Conservation (phyloP, 2,797 vertebrate genomes). For the Poecilia picta region DNA sequence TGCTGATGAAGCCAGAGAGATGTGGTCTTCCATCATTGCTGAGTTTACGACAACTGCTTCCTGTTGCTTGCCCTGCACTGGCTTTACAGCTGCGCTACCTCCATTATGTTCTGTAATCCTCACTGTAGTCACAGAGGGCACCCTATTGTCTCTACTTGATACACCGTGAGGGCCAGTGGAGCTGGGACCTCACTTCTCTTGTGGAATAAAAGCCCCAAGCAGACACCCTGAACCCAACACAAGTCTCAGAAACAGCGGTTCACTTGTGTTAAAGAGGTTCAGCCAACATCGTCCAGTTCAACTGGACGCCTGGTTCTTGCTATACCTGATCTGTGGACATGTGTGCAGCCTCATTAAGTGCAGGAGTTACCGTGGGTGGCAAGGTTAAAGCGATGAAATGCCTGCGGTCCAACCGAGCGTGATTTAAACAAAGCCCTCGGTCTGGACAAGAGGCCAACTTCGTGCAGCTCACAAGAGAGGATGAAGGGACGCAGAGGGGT, state of each 20-base stretch:
- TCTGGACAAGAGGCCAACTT: constrained; percentile 91
- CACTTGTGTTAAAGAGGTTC: constrained; percentile 47
- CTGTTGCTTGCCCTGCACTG: constrained; percentile 90
- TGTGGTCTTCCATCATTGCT: constrained; percentile 86
- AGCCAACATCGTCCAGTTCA: constrained; percentile 47
- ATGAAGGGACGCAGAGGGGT: constrained; percentile 44
- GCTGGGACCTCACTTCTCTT: constrained; percentile 72
- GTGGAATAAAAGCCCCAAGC: constrained; percentile 54
- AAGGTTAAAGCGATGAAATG: constrained; percentile 97
- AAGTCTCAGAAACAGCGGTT: constrained; percentile 23
- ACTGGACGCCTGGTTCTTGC: constrained; percentile 52
- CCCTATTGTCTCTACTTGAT: constrained; percentile 90
- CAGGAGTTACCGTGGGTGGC: constrained; percentile 93
- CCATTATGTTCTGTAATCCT: constrained; percentile 97
- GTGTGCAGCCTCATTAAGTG: constrained; percentile 91
- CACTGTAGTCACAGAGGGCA: constrained; percentile 88
- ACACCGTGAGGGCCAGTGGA: constrained; percentile 85
- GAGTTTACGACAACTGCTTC: constrained; percentile 92
- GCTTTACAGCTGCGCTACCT: constrained; percentile 91
- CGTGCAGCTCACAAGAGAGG: constrained; percentile 84
- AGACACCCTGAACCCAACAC: constrained; percentile 31
- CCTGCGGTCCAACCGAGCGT: constrained; percentile 92
- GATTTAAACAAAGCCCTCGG: constrained; percentile 93
- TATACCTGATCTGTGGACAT: constrained; percentile 89
- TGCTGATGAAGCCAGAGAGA: constrained; percentile 86